A percentile compares a stretch with the other conserved stretches of the same genome.
Evolutionary conservation across 2,888 invertebrate genomes (phyloP).

Genomic region (Clusia tigrina): DNA sequence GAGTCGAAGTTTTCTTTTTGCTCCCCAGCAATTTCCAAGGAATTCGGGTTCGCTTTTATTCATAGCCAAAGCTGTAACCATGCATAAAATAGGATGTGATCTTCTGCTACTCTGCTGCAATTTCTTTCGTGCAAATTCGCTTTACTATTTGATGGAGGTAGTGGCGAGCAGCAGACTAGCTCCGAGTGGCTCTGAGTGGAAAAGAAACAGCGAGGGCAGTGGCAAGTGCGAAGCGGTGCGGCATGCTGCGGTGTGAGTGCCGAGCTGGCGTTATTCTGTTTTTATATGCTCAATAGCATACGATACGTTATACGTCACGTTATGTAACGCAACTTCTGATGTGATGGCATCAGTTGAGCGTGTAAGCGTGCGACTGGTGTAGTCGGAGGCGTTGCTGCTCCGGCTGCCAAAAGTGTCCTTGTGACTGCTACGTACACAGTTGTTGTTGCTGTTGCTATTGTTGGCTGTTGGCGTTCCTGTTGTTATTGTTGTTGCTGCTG

Average conservation of each 20-base stretch:
- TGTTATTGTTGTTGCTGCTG: conserved; percentile 15
- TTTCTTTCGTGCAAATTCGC: neutral
- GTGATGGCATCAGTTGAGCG: neutral
- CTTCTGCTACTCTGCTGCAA: neutral
- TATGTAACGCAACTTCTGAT: conserved; percentile 11
- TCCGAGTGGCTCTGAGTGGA: too few species aligned
- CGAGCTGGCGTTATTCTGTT: neutral
- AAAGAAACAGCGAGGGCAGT: too few species aligned
- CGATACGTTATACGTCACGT: conserved; percentile 20
- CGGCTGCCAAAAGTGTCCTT: conserved; percentile 9
- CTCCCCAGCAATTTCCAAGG: neutral
- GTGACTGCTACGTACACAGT: conserved; percentile 36
- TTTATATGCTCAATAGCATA: neutral
- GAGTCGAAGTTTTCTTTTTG: too few species aligned
- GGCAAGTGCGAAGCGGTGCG: too few species aligned
- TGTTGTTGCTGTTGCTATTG: conserved; percentile 20
- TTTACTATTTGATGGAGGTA: too few species aligned
- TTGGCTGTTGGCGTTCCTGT: conserved; percentile 9
- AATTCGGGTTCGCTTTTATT: conserved; percentile 1
- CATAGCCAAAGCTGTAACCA: conserved; percentile 20
- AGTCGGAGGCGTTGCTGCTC: conserved; percentile 9
- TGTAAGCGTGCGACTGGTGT: neutral
- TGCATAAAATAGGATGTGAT: conserved; percentile 24
- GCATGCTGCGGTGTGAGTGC: neutral
- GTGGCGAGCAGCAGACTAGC: too few species aligned